Evolutionary conservation across 2,113 vertebrate genomes (phyloP), one percentile per base, ranked within the genome.

Genomic region (Danionella cerebrum): DNA sequence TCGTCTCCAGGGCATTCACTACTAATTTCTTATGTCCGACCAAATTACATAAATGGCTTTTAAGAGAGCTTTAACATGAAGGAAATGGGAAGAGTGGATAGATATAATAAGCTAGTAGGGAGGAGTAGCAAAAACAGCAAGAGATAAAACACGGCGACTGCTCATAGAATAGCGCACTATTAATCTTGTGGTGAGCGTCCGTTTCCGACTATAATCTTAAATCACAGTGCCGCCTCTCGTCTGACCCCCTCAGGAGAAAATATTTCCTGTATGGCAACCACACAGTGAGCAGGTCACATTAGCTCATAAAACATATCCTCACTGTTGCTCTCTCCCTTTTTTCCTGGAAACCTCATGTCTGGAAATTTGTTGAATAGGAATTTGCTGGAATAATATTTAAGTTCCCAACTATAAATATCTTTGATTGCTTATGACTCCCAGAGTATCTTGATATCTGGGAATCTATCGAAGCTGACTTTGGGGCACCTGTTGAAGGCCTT

Each of bases 131-230:
- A 25, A 42, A 53, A 27, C 12, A 1, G 50, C 4, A 22, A n/a
- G 52, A 35, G 63, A 72, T 57, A 57, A 58, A 57, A 59, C 1
- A 35, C 6, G 14, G 19, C 47, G 48, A 21, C 35, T 6, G 27
- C 36, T 50, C 39, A 12, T 29, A 69, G 41, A 57, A 71, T 72
- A 55, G 55, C 24, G 50, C 2, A 5, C 44, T 8, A 75, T 71
- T 64, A 71, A 64, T 75, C 73, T 75, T 50, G 35, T 5, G 27
- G 48, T 51, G n/a, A 63, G 42, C 14, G 29, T 64, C 47, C 16
- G 50, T 71, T 64, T 71, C 41, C 51, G 27, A 14, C 54, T 24
- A 51, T 71, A 75, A 75, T 64, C 64, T 64, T 75, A 71, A 70
- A 75, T 71, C 58, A 75, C 51, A 7, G 54, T n/a, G 33, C 44